Percentiles rank a stretch among this genome's conserved stretches.
Evolutionary conservation across 2,113 vertebrate genomes (phyloP).

Genomic region (Hypomesus transpacificus): DNA sequence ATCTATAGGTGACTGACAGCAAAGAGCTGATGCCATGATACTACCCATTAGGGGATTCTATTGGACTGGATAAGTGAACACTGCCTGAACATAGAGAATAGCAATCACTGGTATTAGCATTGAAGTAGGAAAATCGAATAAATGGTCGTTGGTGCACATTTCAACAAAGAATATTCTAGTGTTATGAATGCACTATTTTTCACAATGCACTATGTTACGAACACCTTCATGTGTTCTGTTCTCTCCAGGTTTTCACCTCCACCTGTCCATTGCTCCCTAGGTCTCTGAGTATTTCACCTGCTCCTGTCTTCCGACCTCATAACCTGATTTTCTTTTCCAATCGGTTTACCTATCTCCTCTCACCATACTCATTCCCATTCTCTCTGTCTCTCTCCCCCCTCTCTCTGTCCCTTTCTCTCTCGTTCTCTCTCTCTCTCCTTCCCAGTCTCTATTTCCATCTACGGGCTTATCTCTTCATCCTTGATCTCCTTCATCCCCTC

Average conservation of each 20-base stretch:
- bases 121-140: too few species aligned
- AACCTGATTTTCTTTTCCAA: slow-evolving; percentile 65
- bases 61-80: too few species aligned
- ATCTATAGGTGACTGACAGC: too few species aligned
- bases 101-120: too few species aligned
- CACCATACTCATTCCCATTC: slow-evolving; percentile 22
- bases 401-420: slow-evolving; percentile 12
- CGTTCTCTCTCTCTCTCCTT: slow-evolving; percentile 22
- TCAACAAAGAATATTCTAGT: background rate
- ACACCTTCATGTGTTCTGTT: background rate
- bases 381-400: slow-evolving; percentile 6
- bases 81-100: too few species aligned
- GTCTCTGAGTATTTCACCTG: slow-evolving; percentile 34
- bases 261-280: slow-evolving; percentile 17
- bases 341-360: slow-evolving; percentile 63
- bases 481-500: slow-evolving; percentile 78
- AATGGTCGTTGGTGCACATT: too few species aligned
- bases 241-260: slow-evolving; percentile 22
- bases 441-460: slow-evolving; percentile 69
- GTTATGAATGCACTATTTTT: background rate
- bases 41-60: too few species aligned
- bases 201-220: slow-evolving; percentile 18
- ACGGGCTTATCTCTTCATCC: slow-evolving; percentile 76
- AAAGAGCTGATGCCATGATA: too few species aligned
- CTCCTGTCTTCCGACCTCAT: slow-evolving; percentile 63